These are phyloP conservation scores for Diplazon laetatorius DNA, from an alignment of 2,888 invertebrate species.

Conservation along the genomic window DNA sequence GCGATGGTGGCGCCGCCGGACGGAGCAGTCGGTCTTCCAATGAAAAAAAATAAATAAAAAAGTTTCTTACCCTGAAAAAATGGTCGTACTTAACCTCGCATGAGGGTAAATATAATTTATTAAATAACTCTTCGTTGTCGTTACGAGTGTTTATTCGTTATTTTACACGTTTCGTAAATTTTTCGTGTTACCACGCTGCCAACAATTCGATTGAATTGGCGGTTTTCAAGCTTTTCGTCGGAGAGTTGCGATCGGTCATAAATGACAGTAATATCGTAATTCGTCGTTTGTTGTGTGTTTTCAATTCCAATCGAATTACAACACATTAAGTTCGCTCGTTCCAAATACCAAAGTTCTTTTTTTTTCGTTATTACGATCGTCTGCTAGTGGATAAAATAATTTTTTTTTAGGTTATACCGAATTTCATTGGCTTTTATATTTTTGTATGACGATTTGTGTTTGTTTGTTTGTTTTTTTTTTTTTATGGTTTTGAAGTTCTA, in stretches of 20 bases:
- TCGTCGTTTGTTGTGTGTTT: conserved; percentile 50
- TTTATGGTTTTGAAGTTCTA: conserved; percentile 62
- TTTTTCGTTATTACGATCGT: neutral
- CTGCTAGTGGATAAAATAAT: neutral
- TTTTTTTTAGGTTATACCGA: too few relatives aligned
- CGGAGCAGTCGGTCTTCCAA: conserved; percentile 21
- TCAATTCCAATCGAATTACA: conserved; percentile 25
- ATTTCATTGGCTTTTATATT: conserved; percentile 26
- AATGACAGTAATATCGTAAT: conserved; percentile 46
- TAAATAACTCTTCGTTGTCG: conserved; percentile 19
- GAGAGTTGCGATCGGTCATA: conserved; percentile 38
- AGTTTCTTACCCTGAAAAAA: conserved; percentile 54
- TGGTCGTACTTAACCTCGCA: conserved; percentile 68
- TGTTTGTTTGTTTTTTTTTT: too few relatives aligned
- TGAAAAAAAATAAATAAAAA: conserved; percentile 36
- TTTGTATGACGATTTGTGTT: conserved; percentile 35
- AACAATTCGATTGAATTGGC: neutral
- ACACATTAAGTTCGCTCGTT: conserved; percentile 14
- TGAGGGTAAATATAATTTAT: conserved; percentile 67
- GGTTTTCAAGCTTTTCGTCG: conserved; percentile 32
- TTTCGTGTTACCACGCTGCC: neutral
- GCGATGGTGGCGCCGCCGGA: neutral
- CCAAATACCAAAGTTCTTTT: conserved; percentile 18
- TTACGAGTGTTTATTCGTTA: conserved; percentile 3
- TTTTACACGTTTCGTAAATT: neutral